phyloP scores from a whole-genome alignment of 2,888 invertebrate genomes.

The Leistus spinibarbis region DNA sequence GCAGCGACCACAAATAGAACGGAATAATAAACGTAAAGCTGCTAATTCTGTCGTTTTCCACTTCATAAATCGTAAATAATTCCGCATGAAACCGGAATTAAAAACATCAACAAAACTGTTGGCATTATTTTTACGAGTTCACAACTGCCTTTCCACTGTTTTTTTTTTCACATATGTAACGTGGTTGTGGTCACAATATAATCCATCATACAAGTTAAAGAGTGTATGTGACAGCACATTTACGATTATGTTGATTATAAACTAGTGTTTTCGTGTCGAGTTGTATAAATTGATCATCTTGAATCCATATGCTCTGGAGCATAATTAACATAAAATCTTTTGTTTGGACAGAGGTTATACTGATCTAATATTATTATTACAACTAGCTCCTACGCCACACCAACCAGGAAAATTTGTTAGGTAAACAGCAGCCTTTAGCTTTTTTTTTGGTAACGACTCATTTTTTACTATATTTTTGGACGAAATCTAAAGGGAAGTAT shows the following conservation, averaged over 20 bases:
- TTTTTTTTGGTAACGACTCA: no score
- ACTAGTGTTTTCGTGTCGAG: neutral
- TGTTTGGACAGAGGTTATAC: no score
- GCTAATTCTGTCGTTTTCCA: neutral
- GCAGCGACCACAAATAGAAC: neutral
- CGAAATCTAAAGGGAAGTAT: no score
- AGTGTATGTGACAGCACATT: neutral
- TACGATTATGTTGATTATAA: neutral
- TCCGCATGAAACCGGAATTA: neutral
- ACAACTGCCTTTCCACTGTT: neutral
- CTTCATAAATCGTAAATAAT: neutral
- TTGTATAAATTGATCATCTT: neutral
- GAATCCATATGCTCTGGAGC: neutral
- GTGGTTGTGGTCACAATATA: no score
- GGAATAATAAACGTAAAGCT: no score
- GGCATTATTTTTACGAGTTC: neutral
- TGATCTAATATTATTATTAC: no score
- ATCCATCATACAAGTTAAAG: neutral
- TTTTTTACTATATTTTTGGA: no score
- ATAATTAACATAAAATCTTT: neutral
- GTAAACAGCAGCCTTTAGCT: no score
- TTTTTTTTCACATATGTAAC: neutral
- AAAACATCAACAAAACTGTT: neutral
- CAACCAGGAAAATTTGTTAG: no score
- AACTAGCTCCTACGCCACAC: no score